Evolutionary conservation across 2,888 invertebrate genomes (phyloP).

Genomic region (Atrina japonica): DNA sequence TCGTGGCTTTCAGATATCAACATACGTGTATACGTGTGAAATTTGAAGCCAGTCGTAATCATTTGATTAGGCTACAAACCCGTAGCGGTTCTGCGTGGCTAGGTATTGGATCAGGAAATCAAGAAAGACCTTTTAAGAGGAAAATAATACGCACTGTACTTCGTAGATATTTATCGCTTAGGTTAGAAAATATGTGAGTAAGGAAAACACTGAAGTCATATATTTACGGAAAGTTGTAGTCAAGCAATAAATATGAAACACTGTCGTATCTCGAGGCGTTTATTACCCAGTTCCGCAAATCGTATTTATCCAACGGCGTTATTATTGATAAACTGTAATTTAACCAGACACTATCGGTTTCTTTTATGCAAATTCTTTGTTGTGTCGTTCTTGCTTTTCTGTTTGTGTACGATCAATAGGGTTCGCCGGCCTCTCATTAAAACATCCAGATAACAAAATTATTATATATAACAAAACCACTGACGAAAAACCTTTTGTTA

Average conservation of each 20-base stretch:
- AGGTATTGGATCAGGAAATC: slow-evolving; percentile 27
- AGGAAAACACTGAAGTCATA: background rate
- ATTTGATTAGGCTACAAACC: slow-evolving; percentile 36
- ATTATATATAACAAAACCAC: too few relatives aligned
- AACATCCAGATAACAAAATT: too few relatives aligned
- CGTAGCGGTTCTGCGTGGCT: slow-evolving; percentile 41
- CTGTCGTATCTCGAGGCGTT: slow-evolving; percentile 31
- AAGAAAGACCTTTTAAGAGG: slow-evolving; percentile 19
- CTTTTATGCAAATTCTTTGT: slow-evolving; percentile 40
- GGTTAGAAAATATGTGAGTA: background rate
- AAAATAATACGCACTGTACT: slow-evolving; percentile 8
- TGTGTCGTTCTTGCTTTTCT: slow-evolving; percentile 25
- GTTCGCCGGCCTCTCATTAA: too few relatives aligned
- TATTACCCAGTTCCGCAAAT: slow-evolving; percentile 29
- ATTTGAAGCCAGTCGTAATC: slow-evolving; percentile 38
- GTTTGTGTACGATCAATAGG: too few relatives aligned
- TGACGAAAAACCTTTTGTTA: too few relatives aligned
- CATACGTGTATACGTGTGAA: slow-evolving; percentile 31
- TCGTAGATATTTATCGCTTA: slow-evolving; percentile 2
- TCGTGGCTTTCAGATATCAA: slow-evolving; percentile 3
- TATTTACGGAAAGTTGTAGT: slow-evolving; percentile 28
- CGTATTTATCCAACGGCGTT: slow-evolving; percentile 32
- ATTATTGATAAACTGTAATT: slow-evolving; percentile 41
- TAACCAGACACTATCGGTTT: slow-evolving; percentile 40
- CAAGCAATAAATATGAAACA: slow-evolving; percentile 26